A percentile compares a stretch with the other conserved stretches of the same genome.
Evolutionary conservation across 2,113 vertebrate genomes (phyloP).

Genomic region (Oryzias celebensis): DNA sequence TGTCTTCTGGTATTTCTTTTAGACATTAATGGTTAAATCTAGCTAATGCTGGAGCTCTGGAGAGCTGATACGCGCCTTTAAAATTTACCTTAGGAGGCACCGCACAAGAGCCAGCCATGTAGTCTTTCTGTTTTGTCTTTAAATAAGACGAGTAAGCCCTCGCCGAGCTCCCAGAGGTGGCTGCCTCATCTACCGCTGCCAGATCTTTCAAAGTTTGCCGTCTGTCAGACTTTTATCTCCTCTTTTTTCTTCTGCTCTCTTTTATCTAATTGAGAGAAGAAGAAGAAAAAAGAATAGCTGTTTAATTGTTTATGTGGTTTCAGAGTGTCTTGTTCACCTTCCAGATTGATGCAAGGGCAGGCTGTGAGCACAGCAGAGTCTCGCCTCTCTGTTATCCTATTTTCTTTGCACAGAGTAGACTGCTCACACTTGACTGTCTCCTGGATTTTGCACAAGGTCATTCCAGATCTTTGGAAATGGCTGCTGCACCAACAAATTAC

Average conservation of each 20-base stretch:
- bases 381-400: background rate
- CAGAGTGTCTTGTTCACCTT: constrained; percentile 33
- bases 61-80: background rate
- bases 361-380: background rate
- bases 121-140: constrained; percentile 8
- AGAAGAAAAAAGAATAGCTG: constrained; percentile 4
- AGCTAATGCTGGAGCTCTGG: constrained; percentile 4
- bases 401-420: constrained; percentile 30
- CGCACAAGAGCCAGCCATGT: constrained; percentile 12
- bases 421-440: constrained; percentile 34
- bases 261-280: constrained; percentile 21
- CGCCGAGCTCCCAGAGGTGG: constrained; percentile 19
- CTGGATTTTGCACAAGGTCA: constrained; percentile 40
- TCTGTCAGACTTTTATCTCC: background rate
- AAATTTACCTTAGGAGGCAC: constrained; percentile 12
- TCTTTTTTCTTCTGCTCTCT: background rate
- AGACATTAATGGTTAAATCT: too few species aligned
- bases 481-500: constrained; percentile 6
- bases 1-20: too few species aligned
- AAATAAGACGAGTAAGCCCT: constrained; percentile 39
- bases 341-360: constrained; percentile 37
- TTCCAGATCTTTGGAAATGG: constrained; percentile 27
- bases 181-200: constrained; percentile 15
- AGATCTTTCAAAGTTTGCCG: constrained; percentile 24
- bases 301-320: constrained; percentile 11